Percentiles rank a stretch among this genome's conserved stretches.
phyloP scores from a whole-genome alignment of 2,113 vertebrate genomes.

The Corvus moneduloides region DNA sequence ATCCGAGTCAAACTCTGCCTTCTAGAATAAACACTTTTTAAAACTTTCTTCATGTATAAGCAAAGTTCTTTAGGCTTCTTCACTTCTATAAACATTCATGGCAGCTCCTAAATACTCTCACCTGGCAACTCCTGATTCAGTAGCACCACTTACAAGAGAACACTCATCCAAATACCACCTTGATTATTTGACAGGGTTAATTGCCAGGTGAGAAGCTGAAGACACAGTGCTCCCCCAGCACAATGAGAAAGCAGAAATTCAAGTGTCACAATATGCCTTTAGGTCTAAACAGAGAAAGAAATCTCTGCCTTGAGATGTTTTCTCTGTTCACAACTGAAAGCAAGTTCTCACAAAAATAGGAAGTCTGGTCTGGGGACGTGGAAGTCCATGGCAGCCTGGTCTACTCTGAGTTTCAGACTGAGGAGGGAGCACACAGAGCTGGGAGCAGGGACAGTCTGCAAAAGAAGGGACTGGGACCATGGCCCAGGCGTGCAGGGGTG shows the following conservation, averaged over 20 bases:
- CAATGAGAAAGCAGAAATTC: neutral
- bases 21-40: conserved; percentile 29
- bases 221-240: neutral
- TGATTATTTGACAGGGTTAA: neutral
- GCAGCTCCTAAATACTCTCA: conserved; percentile 16
- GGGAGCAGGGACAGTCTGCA: neutral
- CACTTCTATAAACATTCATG: conserved; percentile 22
- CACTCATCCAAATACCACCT: neutral
- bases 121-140: neutral
- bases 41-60: neutral
- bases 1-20: neutral
- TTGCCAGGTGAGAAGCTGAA: neutral
- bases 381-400: neutral
- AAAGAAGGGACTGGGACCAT: neutral
- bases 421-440: neutral
- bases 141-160: neutral
- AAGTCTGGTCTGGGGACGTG: neutral
- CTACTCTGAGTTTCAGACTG: neutral
- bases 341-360: neutral
- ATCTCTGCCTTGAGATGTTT: neutral
- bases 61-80: conserved; percentile 23
- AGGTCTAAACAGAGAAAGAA: neutral
- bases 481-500: neutral
- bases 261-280: neutral
- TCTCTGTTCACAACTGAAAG: neutral